These are phyloP conservation scores for Numida meleagris DNA, from an alignment of 2,113 vertebrate species.

Conservation along the genomic window DNA sequence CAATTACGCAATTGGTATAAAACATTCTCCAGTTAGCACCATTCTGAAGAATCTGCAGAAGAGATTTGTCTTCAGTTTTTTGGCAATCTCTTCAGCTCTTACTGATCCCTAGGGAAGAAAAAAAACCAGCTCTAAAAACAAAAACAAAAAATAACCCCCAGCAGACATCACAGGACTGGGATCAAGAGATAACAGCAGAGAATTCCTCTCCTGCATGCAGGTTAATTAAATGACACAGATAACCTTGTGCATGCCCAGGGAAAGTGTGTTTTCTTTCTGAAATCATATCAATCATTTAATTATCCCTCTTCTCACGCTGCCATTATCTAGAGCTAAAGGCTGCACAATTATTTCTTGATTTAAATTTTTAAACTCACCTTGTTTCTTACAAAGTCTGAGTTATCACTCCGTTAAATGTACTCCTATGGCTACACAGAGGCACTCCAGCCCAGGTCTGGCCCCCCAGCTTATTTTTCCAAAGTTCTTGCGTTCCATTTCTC, in stretches of 20 bases:
- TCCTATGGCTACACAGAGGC: not conserved
- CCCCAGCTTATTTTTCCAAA: not conserved
- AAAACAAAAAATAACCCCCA: slow-evolving; percentile 57
- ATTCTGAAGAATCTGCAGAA: slow-evolving; percentile 2
- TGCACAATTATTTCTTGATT: slow-evolving; percentile 66
- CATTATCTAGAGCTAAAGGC: slow-evolving; percentile 61
- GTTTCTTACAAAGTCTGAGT: slow-evolving; percentile 41
- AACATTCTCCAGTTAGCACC: not conserved
- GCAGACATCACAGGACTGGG: slow-evolving; percentile 69
- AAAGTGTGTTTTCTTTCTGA: slow-evolving; percentile 60
- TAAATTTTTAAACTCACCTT: slow-evolving; percentile 49
- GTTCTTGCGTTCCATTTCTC: slow-evolving; percentile 51
- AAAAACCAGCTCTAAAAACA: slow-evolving; percentile 43
- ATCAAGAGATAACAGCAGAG: slow-evolving; percentile 71
- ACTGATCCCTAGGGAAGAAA: not conserved
- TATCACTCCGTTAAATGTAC: slow-evolving; percentile 42
- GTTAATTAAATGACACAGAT: slow-evolving; percentile 77
- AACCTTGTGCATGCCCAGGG: slow-evolving; percentile 70
- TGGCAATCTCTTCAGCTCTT: slow-evolving; percentile 42
- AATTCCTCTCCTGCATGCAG: slow-evolving; percentile 66
- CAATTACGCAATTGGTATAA: not conserved
- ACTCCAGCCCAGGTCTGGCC: slow-evolving; percentile 35
- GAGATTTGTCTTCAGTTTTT: slow-evolving; percentile 3
- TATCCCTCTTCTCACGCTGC: slow-evolving; percentile 57
- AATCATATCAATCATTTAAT: slow-evolving; percentile 76